Evolutionary conservation across 2,888 invertebrate genomes (phyloP), one percentile per base, ranked within the genome.

Genomic region (Panzeria rudis): DNA sequence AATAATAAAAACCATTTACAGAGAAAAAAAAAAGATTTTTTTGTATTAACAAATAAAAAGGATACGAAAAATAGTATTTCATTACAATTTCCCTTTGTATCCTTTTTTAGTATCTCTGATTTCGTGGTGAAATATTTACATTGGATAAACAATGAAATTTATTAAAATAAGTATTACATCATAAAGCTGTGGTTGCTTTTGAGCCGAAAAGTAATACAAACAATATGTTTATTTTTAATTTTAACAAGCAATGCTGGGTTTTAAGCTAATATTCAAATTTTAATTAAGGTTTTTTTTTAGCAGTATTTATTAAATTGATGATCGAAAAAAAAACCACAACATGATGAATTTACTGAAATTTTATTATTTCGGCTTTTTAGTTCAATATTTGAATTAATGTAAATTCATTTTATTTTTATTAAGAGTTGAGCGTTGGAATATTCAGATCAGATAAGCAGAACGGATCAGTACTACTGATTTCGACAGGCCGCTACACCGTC

Each of bases 1-100:
- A 61, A 61, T 35, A 35, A 61, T 35, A 13, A 61, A 54, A 61
- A 62, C 23, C 54, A 54, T 25, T 54, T 54, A 29, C 29, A 29
- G 54, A 54, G 23, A 54, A 13, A 15, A 15, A 23, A 25, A 23
- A 11, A 23, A n/a, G 2, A 3, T 41, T 35, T 41, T 47, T 17
- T 47, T 47, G 2, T 23, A 3, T 11, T 52, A 9, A 23, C 23
- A 23, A 52, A 52, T 25, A 52, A 52, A 52, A 52, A 50, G 13
- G 23, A 23, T 23, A 23, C 52, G 6, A 8, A 50, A 8, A 50
- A 9, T 17, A 11, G 52, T 52, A 54, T 54, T 54, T 54, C 25
- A 54, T 7, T 54, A 29, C 25, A 15, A 15, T 15, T 23, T 25
- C 7, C 0, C n/a, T 54, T 25, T 29, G 23, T 25, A 29, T 4